Evolutionary conservation across 1,140 invertebrate species (phyloP).

Genomic region (Lordiphosa clarofinis): DNA sequence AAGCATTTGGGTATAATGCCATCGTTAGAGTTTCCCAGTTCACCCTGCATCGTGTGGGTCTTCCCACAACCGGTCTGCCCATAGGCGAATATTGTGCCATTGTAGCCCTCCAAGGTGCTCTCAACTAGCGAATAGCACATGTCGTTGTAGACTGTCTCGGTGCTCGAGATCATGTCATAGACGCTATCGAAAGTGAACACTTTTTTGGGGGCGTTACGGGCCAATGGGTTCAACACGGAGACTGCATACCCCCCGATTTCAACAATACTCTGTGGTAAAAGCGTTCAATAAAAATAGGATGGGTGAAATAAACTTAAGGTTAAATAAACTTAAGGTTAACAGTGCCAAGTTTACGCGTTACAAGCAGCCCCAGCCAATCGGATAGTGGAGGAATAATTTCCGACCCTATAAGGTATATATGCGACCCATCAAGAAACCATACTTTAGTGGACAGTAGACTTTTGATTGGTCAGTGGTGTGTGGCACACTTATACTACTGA

Average conservation of each 20-base stretch:
- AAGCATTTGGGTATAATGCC: conserved; percentile 93
- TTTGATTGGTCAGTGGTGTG: too few species aligned
- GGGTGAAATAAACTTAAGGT: too few species aligned
- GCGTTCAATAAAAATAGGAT: too few species aligned
- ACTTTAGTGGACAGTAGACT: too few species aligned
- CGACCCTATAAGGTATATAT: too few species aligned
- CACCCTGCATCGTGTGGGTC: conserved; percentile 87
- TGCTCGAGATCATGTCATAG: conserved; percentile 88
- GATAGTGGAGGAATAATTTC: too few species aligned
- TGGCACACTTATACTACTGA: too few species aligned
- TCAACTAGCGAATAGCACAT: conserved; percentile 91
- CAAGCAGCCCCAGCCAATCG: too few species aligned
- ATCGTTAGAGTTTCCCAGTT: conserved; percentile 62
- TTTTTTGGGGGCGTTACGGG: conserved; percentile 82
- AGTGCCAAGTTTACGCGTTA: too few species aligned
- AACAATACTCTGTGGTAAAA: conserved; percentile 84
- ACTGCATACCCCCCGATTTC: conserved; percentile 83
- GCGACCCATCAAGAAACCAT: too few species aligned
- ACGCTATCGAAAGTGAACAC: conserved; percentile 91
- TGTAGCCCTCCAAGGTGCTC: conserved; percentile 93
- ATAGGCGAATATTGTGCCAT: conserved; percentile 93
- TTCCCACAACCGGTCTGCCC: conserved; percentile 93
- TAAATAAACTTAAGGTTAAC: too few species aligned
- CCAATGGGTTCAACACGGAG: conserved; percentile 79
- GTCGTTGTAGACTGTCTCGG: conserved; percentile 93